Evolutionary conservation across 2,797 vertebrate species (phyloP).

Genomic region (Hyperoplus lanceolatus): DNA sequence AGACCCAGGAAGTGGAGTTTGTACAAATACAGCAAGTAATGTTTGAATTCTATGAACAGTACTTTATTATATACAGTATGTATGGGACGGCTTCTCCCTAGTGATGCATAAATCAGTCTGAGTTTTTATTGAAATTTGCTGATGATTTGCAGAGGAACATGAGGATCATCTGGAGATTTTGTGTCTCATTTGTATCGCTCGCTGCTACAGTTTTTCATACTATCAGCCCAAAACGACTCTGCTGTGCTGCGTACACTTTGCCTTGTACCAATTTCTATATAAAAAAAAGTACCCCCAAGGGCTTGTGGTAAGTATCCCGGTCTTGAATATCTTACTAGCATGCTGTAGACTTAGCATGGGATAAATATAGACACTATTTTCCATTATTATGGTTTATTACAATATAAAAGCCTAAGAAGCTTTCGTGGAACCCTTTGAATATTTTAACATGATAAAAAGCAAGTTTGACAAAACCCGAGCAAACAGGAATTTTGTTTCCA

Average conservation of each 20-base stretch:
- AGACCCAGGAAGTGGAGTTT: background rate
- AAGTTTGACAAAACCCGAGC: conserved; percentile 1
- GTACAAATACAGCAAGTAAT: background rate
- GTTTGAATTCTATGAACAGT: conserved; percentile 6
- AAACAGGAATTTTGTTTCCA: conserved; percentile 20
- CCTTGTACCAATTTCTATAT: conserved; percentile 16
- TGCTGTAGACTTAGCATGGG: conserved; percentile 42
- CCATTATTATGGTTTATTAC: conserved; percentile 42
- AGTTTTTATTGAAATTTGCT: conserved; percentile 26
- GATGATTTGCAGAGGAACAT: conserved; percentile 20
- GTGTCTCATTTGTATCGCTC: conserved; percentile 36
- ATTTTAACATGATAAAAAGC: conserved; percentile 40
- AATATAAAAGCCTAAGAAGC: conserved; percentile 37
- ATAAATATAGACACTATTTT: conserved; percentile 58
- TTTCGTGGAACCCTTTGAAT: conserved; percentile 36
- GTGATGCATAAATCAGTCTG: background rate
- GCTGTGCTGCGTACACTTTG: conserved; percentile 23
- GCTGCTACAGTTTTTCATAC: conserved; percentile 28
- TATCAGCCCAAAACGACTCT: conserved; percentile 41
- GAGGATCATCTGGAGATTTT: conserved; percentile 23
- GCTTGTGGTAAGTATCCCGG: conserved; percentile 46
- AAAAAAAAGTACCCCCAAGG: conserved; percentile 49
- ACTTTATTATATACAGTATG: conserved; percentile 6
- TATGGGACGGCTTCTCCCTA: conserved; percentile 1
- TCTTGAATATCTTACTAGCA: conserved; percentile 53